Evolutionary conservation across 2,888 invertebrate species (phyloP).

Genomic region (Digitonthophagus gazella): DNA sequence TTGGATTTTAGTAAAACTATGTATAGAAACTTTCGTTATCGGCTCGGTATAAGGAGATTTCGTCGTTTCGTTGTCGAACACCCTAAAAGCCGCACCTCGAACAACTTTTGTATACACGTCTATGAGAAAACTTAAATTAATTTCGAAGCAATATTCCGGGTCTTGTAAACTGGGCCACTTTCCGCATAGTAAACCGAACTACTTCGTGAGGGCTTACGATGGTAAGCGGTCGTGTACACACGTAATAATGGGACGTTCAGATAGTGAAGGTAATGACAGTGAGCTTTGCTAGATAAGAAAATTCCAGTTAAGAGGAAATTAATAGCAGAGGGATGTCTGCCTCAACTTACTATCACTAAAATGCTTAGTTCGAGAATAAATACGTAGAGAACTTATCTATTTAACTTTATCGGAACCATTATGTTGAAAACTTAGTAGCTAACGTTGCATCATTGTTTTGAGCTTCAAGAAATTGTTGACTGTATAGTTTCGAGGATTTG

Average conservation of each 20-base stretch:
- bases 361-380: not conserved
- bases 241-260: not conserved
- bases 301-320: not conserved
- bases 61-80: too few relatives aligned
- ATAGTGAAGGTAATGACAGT: not conserved
- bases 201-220: not conserved
- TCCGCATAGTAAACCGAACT: not conserved
- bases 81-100: constrained; percentile 5
- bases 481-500: too few relatives aligned
- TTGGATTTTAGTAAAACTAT: too few relatives aligned
- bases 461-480: too few relatives aligned
- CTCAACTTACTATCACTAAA: not conserved
- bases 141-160: constrained; percentile 12
- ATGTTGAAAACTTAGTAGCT: too few relatives aligned
- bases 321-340: not conserved
- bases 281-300: not conserved
- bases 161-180: constrained; percentile 3
- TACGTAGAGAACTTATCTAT: too few relatives aligned
- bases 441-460: too few relatives aligned
- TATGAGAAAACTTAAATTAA: constrained; percentile 18
- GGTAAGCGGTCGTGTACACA: not conserved
- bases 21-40: too few relatives aligned
- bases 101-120: constrained; percentile 6
- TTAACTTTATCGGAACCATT: too few relatives aligned
- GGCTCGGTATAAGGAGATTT: too few relatives aligned